A percentile compares a stretch with the other conserved stretches of the same genome.
These are phyloP conservation scores for Esox lucius DNA, from an alignment of 2,797 vertebrate species.

Conservation along the genomic window DNA sequence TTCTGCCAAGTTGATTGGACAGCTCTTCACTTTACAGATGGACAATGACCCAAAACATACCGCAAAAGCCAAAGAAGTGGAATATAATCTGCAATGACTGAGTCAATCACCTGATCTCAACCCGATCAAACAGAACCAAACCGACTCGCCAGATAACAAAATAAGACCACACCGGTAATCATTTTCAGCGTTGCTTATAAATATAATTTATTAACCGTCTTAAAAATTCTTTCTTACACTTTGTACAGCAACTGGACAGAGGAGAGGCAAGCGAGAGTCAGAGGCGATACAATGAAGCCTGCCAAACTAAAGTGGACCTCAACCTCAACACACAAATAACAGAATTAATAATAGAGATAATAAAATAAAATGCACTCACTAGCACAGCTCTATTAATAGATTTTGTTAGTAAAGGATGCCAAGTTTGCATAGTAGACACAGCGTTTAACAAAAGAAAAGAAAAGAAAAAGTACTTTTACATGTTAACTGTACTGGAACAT, in stretches of 20 bases:
- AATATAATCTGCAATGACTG: no score
- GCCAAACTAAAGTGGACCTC: conserved; percentile 72
- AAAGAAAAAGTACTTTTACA: conserved; percentile 60
- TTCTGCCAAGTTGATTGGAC: no score
- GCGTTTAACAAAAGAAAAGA: conserved; percentile 68
- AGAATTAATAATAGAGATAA: conserved; percentile 53
- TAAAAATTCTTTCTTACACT: conserved; percentile 99
- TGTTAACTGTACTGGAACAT: conserved; percentile 52
- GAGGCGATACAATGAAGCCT: conserved; percentile 74
- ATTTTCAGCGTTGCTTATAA: conserved; percentile 92
- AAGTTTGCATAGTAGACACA: conserved; percentile 92
- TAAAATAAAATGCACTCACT: conserved; percentile 78
- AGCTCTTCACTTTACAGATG: no score
- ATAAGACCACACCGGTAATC: background rate
- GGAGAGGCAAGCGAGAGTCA: conserved; percentile 83
- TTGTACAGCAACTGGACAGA: conserved; percentile 90
- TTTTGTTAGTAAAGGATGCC: conserved; percentile 82
- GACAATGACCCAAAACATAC: no score
- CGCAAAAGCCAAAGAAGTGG: no score
- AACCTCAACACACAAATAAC: conserved; percentile 74
- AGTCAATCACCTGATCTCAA: no score
- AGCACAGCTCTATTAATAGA: conserved; percentile 76
- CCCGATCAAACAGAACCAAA: background rate
- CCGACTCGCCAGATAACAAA: background rate
- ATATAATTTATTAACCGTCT: conserved; percentile 99